Percentiles rank a stretch among this genome's conserved stretches.
phyloP scores from a whole-genome alignment of 2,888 invertebrate genomes.

The Panopea generosa region DNA sequence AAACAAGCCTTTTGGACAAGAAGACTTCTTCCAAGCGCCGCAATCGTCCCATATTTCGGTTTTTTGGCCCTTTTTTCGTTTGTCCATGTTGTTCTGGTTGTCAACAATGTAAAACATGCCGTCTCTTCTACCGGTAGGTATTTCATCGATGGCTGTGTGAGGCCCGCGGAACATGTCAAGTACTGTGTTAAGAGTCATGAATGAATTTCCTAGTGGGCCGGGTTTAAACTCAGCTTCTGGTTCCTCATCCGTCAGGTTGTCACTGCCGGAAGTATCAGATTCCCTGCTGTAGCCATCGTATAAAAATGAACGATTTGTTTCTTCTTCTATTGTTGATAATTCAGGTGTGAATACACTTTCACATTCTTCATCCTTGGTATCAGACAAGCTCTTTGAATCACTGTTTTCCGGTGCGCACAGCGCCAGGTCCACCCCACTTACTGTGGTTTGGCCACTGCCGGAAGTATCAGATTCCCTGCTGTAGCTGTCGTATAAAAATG shows the following conservation, averaged over 20 bases:
- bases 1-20: slow-evolving; percentile 8
- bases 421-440: too few species aligned
- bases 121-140: slow-evolving; percentile 28
- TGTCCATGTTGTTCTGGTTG: slow-evolving; percentile 1
- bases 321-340: too few species aligned
- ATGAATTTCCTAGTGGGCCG: slow-evolving; percentile 26
- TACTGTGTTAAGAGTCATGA: slow-evolving; percentile 24
- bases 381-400: too few species aligned
- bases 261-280: too few species aligned
- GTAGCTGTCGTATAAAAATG: too few species aligned
- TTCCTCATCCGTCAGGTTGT: background rate
- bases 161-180: slow-evolving; percentile 9
- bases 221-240: slow-evolving; percentile 5
- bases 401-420: too few species aligned
- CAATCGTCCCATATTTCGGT: slow-evolving; percentile 35
- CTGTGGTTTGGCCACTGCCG: too few species aligned
- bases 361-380: too few species aligned
- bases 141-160: background rate
- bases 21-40: slow-evolving; percentile 14
- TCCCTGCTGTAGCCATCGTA: too few species aligned
- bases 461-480: too few species aligned
- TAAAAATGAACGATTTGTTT: too few species aligned
- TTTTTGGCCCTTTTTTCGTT: slow-evolving; percentile 4
- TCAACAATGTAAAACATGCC: slow-evolving; percentile 14
- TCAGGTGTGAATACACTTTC: too few species aligned